Evolutionary conservation across 2,113 vertebrate genomes (phyloP).

Genomic region (Aspidoscelis tigris): DNA sequence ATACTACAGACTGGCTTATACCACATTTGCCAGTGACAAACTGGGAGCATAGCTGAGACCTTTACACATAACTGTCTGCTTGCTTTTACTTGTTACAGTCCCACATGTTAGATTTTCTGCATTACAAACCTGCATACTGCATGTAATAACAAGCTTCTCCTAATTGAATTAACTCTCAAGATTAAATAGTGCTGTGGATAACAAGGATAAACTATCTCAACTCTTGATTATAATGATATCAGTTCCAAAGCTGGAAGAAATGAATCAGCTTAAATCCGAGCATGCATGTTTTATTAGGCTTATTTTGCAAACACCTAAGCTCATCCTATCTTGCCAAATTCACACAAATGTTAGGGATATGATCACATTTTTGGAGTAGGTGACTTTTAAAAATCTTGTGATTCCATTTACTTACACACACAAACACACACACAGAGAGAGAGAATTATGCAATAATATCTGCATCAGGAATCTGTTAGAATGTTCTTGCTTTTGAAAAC

Average conservation of each 20-base stretch:
- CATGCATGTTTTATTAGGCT: conserved; percentile 56
- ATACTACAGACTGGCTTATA: neutral
- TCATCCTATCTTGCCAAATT: conserved; percentile 44
- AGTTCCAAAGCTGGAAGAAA: conserved; percentile 59
- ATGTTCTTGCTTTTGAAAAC: neutral
- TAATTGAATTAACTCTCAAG: conserved; percentile 50
- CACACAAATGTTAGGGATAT: conserved; percentile 37
- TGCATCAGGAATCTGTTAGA: neutral
- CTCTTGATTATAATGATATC: conserved; percentile 60
- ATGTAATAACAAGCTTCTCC: conserved; percentile 39
- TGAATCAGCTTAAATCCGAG: conserved; percentile 56
- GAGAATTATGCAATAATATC: conserved; percentile 21
- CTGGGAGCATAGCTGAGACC: neutral
- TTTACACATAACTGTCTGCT: neutral
- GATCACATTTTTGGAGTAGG: neutral
- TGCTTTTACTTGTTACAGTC: conserved; percentile 11
- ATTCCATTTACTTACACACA: neutral
- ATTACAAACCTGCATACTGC: conserved; percentile 26
- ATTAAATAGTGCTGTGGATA: conserved; percentile 61
- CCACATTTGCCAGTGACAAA: neutral
- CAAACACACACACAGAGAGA: neutral
- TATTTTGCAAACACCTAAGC: conserved; percentile 44
- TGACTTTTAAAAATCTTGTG: conserved; percentile 29
- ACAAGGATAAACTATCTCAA: conserved; percentile 48
- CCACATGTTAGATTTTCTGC: conserved; percentile 13